phyloP scores from a whole-genome alignment of 2,888 invertebrate species.

The Oligia strigilis region DNA sequence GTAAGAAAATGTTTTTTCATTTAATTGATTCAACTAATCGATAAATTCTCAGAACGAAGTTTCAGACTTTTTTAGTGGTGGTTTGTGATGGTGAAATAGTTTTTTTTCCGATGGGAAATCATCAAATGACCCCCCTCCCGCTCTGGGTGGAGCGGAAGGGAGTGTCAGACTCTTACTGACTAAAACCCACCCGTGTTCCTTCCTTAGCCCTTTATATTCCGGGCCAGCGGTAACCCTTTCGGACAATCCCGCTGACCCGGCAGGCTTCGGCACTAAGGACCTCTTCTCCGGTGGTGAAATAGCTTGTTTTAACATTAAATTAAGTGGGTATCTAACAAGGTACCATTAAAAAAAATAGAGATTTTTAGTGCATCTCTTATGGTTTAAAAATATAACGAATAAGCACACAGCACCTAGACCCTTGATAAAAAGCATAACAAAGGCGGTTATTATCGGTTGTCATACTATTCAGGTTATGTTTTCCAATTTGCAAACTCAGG shows the following conservation, averaged over 20 bases:
- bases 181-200: no score
- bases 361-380: neutral
- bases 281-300: neutral
- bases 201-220: no score
- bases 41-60: neutral
- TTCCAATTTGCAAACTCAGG: conserved; percentile 62
- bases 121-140: no score
- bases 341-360: neutral
- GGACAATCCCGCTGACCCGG: no score
- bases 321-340: neutral
- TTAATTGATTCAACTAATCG: neutral
- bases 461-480: conserved; percentile 69
- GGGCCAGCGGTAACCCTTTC: no score
- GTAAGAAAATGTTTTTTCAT: neutral
- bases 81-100: neutral
- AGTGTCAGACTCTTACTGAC: no score
- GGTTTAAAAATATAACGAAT: conserved; percentile 24
- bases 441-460: conserved; percentile 71
- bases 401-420: conserved; percentile 62
- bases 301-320: neutral
- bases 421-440: conserved; percentile 78
- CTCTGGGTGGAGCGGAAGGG: no score
- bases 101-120: no score
- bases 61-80: neutral
- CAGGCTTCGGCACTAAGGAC: no score